Conservation (phyloP, 2,797 vertebrate species). For the Aplochiton taeniatus region DNA sequence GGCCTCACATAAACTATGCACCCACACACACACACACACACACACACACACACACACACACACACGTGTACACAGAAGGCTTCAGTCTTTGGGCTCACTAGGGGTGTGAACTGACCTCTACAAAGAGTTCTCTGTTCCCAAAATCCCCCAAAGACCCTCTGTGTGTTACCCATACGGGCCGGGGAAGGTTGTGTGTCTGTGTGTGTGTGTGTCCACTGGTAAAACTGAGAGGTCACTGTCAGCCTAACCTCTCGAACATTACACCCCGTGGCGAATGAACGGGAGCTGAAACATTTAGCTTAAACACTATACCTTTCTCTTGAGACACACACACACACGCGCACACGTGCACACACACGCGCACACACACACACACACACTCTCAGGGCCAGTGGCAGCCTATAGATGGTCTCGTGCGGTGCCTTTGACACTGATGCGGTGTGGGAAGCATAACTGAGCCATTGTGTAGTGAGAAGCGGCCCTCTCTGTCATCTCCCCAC, state of each 20-base stretch:
- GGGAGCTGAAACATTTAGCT: constrained; percentile 18
- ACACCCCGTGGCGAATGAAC: neutral
- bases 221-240: constrained; percentile 6
- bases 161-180: constrained; percentile 31
- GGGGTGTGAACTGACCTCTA: constrained; percentile 29
- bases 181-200: constrained; percentile 10
- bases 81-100: neutral
- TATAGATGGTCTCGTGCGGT: constrained; percentile 7
- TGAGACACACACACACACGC: constrained; percentile 13
- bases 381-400: neutral
- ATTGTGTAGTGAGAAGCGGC: neutral
- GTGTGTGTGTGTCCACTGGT: constrained; percentile 14
- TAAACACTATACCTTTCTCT: constrained; percentile 26
- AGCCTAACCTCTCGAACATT: neutral
- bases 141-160: constrained; percentile 28
- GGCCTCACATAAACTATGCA: too few relatives aligned
- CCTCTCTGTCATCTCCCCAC: too few relatives aligned
- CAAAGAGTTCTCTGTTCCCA: constrained; percentile 48
- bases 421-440: constrained; percentile 20
- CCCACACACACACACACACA: too few relatives aligned
- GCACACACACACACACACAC: constrained; percentile 1
- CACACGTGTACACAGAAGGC: neutral
- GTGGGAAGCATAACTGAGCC: constrained; percentile 7
- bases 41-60: neutral
- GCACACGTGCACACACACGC: neutral